A percentile compares a stretch with the other conserved stretches of the same genome.
phyloP scores from a whole-genome alignment of 2,888 invertebrate genomes.

The Frankliniella fusca region DNA sequence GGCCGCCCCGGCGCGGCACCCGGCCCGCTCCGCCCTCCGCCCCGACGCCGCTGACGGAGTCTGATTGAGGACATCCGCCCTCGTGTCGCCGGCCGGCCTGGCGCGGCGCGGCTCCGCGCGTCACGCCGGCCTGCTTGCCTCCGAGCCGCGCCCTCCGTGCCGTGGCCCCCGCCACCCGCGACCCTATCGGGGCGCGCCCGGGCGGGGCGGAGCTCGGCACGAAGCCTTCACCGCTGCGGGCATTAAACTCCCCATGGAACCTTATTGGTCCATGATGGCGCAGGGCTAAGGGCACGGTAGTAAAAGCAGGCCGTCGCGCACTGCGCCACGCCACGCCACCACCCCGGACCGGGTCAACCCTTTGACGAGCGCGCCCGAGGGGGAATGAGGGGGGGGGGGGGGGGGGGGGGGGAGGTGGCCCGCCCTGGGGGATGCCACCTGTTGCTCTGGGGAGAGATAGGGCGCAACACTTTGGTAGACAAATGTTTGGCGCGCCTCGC shows the following conservation, averaged over 20 bases:
- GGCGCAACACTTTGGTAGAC: neutral
- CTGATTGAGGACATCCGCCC: slow-evolving; percentile 25
- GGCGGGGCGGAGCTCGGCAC: neutral
- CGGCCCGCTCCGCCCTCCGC: neutral
- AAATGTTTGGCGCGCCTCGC: neutral
- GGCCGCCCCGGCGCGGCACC: neutral
- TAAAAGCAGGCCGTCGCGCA: no score
- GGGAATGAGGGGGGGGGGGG: no score
- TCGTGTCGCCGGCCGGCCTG: neutral
- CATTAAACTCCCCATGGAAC: no score
- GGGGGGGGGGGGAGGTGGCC: neutral
- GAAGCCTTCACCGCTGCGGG: no score
- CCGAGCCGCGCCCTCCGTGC: neutral
- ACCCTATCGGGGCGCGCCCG: neutral
- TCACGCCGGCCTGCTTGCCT: neutral
- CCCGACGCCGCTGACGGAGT: neutral
- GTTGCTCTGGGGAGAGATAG: neutral
- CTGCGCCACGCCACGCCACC: no score
- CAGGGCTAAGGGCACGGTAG: no score
- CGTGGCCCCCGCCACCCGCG: neutral
- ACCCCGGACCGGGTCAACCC: no score
- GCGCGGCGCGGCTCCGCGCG: neutral
- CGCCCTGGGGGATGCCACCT: neutral
- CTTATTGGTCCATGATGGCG: no score
- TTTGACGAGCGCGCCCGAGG: no score